Base-by-base conservation (phyloP, 2,888 invertebrate species). In the Cepaea hortensis region DNA sequence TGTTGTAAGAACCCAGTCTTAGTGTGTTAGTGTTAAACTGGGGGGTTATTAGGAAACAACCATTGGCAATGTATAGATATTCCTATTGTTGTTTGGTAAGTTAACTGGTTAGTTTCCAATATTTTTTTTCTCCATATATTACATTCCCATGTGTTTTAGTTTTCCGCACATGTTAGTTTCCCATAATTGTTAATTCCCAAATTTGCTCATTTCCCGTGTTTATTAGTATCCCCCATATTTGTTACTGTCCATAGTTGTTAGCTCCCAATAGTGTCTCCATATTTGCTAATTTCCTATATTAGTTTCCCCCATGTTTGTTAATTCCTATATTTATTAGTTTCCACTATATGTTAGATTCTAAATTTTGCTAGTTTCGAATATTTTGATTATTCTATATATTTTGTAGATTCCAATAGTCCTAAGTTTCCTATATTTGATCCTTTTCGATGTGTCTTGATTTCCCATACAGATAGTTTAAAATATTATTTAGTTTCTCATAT, bases 11-110 rank as follows among this genome's bases (percentile, higher is more conserved):
- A 55, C 11, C 55, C 11, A 11, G 76, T 61, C n/a, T n/a, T 20
- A 35, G 3, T 55, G 13, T 55, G 11, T 23, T n/a, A 55, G 2
- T 3, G n/a, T n/a, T 15, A 55, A 1, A 9, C 11, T 23, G n/a
- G n/a, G 2, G 20, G 4, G 77, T n/a, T n/a, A n/a, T n/a, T 1
- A 55, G 11, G 46, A 4, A 4, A 55, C n/a, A 61, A 77, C n/a
- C 23, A 23, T 55, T 55, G 3, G 23, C n/a, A 55, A 77, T 77
- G 77, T 1, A 61, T 9, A 20, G 55, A n/a, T 61, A 77, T 23
- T 77, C 55, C n/a, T 77, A 23, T 55, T 77, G 61, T n/a, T 77
- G 77, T n/a, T 23, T 77, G 77, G 77, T 77, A 77, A 77, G 55
- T 77, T 61, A 3, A 55, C 55, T 11, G 55, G 6, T 55, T 2